These are phyloP conservation scores for Beris chalybata DNA, from an alignment of 2,888 invertebrate species.

Conservation along the genomic window DNA sequence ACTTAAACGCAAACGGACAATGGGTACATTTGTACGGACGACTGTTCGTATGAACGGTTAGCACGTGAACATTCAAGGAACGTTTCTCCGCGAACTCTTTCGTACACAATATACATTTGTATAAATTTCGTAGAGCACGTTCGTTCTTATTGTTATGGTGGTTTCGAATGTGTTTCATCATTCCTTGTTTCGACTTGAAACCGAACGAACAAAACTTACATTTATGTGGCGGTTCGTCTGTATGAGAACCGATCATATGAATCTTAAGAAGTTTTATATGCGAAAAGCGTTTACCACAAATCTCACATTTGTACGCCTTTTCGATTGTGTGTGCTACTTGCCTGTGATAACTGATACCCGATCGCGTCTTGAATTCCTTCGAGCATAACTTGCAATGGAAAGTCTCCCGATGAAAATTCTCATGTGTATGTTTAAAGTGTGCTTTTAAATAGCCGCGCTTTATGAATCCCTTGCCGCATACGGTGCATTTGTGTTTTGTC, in stretches of 20 bases:
- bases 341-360: slow-evolving; percentile 21
- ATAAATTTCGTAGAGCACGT: background rate
- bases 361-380: slow-evolving; percentile 20
- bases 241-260: slow-evolving; percentile 38
- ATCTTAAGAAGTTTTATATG: slow-evolving; percentile 39
- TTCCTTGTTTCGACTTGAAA: slow-evolving; percentile 32
- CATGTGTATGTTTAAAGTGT: slow-evolving; percentile 17
- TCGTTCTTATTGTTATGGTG: background rate
- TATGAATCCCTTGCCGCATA: slow-evolving; percentile 14
- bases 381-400: slow-evolving; percentile 17
- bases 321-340: slow-evolving; percentile 24
- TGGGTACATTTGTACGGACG: slow-evolving; percentile 18
- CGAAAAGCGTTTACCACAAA: slow-evolving; percentile 38
- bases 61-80: slow-evolving; percentile 2
- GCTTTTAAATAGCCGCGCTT: slow-evolving; percentile 16
- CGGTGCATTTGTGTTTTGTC: slow-evolving; percentile 4
- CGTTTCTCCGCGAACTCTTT: slow-evolving; percentile 10
- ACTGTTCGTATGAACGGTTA: slow-evolving; percentile 10
- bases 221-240: slow-evolving; percentile 36
- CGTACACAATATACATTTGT: slow-evolving; percentile 13
- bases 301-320: slow-evolving; percentile 32
- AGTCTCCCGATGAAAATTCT: background rate
- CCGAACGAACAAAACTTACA: slow-evolving; percentile 37
- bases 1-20: slow-evolving; percentile 21
- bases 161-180: slow-evolving; percentile 15